These are phyloP conservation scores for Otis tarda DNA, from an alignment of 2,113 vertebrate genomes.

Conservation along the genomic window DNA sequence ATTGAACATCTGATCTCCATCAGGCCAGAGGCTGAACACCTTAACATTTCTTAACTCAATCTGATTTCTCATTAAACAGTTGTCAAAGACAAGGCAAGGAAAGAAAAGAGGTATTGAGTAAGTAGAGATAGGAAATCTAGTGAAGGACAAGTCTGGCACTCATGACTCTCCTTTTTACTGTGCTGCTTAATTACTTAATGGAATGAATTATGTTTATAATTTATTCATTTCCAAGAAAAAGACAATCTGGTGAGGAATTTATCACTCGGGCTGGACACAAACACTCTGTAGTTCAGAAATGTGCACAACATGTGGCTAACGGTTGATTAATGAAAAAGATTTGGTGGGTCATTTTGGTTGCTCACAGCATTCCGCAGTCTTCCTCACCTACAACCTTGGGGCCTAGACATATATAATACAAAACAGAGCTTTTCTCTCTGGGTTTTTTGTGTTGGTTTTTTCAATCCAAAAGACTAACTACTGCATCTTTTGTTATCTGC, in stretches of 20 bases:
- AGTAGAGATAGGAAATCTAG: background rate
- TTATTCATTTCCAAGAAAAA: background rate
- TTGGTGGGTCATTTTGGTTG: background rate
- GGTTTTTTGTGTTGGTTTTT: background rate
- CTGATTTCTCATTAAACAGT: background rate
- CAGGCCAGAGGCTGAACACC: background rate
- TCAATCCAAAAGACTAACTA: background rate
- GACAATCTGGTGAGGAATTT: background rate
- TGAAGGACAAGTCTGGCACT: background rate
- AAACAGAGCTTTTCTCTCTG: background rate
- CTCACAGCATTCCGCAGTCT: background rate
- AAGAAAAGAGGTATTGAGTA: background rate
- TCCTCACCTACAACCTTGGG: background rate
- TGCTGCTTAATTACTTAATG: background rate
- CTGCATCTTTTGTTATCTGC: background rate
- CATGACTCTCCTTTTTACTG: background rate
- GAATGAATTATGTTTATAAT: background rate
- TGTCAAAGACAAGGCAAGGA: background rate
- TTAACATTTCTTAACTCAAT: background rate
- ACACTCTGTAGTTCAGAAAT: background rate
- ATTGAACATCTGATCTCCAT: background rate
- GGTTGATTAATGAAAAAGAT: background rate
- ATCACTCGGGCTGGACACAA: background rate
- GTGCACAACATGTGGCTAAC: background rate
- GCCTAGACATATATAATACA: background rate